Evolutionary conservation across 1,140 invertebrate species (phyloP), one percentile per base, ranked within the genome.

Genomic region (Arctopsyche grandis): DNA sequence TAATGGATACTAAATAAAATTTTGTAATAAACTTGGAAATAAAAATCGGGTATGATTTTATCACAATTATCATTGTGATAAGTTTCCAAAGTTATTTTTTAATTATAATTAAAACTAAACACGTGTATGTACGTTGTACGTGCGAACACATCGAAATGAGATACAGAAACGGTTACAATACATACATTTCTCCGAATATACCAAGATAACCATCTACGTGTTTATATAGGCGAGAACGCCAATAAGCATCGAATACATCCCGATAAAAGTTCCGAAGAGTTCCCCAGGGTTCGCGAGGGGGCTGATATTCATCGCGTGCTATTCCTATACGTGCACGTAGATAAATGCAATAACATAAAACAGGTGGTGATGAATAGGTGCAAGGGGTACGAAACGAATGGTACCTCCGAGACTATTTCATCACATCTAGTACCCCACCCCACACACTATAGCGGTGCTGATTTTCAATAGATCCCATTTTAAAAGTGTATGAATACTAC

Each of bases 341-440:
- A 22, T n/a, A 22, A 66, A 66, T 66, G 63, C 63, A 66, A 66
- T 66, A 66, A 66, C 63, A 66, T 24, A 22, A 66, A 66, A 66
- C 24, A 26, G 22, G 22, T 14, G 48, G 63, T 66, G 63, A 66
- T 66, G 63, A 66, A 66, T 66, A 66, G 21, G 63, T 66, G 63
- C 22, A 66, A 19, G 63, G 26, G 21, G 12, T 66, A 66, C 63
- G 24, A 22, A 66, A 66, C 24, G 63, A 66, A 66, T 66, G 63
- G 63, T 26, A 26, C 63, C 63, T 24, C 24, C 3, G 63, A 66
- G 63, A 22, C 63, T 66, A 66, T 66, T 66, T 66, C 63, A 66
- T 66, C 63, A 66, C 63, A 52, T 52, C 48, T 52, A 16, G 29
- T 38, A 38, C 3, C 29, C 29, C 29, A 7, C 29, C 7, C 48